Percentiles rank a stretch among this genome's conserved stretches.
Evolutionary conservation across 1,140 invertebrate genomes (phyloP).

Genomic region (Ceratitis capitata): DNA sequence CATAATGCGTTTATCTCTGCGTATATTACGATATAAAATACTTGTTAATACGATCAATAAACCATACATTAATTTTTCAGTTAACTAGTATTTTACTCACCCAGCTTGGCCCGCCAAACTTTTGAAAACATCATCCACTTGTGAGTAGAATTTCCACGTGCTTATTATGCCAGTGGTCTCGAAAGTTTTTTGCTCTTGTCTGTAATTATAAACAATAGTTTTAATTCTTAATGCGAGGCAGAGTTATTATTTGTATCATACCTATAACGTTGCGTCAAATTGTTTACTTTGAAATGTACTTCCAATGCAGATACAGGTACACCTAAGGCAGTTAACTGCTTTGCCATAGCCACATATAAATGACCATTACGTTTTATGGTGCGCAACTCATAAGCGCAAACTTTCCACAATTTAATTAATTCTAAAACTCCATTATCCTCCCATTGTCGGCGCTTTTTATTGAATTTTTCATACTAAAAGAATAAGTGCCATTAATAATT

Average conservation of each 20-base stretch:
- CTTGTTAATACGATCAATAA: too few species aligned
- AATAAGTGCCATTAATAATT: background rate
- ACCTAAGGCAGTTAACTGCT: slow-evolving; percentile 53
- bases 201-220: background rate
- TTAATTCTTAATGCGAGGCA: background rate
- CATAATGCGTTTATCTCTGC: slow-evolving; percentile 63
- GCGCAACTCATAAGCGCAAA: slow-evolving; percentile 64
- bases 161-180: slow-evolving; percentile 63
- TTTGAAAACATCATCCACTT: slow-evolving; percentile 64
- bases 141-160: slow-evolving; percentile 63
- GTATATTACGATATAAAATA: background rate
- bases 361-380: slow-evolving; percentile 65
- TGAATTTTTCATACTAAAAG: slow-evolving; percentile 64
- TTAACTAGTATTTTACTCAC: slow-evolving; percentile 50
- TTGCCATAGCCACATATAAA: slow-evolving; percentile 65
- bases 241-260: background rate
- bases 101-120: slow-evolving; percentile 61
- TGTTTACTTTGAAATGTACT: slow-evolving; percentile 64
- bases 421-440: slow-evolving; percentile 64
- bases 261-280: slow-evolving; percentile 61
- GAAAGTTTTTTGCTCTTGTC: slow-evolving; percentile 62
- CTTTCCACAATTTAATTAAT: slow-evolving; percentile 65
- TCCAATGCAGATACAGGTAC: slow-evolving; percentile 62
- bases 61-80: too few species aligned
- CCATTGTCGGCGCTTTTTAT: slow-evolving; percentile 65